Conservation (phyloP, 2,797 vertebrate genomes). For the Mus spretus region DNA sequence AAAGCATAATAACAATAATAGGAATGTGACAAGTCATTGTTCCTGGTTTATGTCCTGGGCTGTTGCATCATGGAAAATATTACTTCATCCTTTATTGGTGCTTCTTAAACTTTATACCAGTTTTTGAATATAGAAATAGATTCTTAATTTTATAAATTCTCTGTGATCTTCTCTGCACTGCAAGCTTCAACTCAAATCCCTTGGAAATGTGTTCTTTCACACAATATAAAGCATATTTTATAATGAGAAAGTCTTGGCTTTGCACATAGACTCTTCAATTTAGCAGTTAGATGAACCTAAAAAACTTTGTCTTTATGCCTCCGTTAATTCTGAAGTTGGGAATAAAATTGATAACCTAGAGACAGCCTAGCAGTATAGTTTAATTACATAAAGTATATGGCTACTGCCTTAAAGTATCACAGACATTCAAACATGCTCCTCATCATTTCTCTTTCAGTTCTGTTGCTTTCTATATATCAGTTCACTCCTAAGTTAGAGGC, state of each 20-base stretch:
- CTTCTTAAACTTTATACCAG: background rate
- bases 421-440: background rate
- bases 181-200: slow-evolving; percentile 21
- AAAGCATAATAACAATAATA: background rate
- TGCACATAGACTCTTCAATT: background rate
- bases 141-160: background rate
- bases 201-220: background rate
- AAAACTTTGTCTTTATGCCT: background rate
- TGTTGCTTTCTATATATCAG: background rate
- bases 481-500: background rate
- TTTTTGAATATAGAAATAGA: slow-evolving; percentile 36
- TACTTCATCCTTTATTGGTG: background rate
- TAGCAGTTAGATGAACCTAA: background rate
- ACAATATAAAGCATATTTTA: background rate
- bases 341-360: background rate
- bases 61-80: background rate
- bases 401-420: background rate
- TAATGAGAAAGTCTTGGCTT: background rate
- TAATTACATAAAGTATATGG: background rate
- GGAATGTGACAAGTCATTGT: background rate
- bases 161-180: background rate
- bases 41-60: background rate
- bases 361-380: background rate
- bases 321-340: background rate
- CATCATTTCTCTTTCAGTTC: background rate